Conservation (phyloP, 1,140 invertebrate genomes). For the Lucilia cuprina region DNA sequence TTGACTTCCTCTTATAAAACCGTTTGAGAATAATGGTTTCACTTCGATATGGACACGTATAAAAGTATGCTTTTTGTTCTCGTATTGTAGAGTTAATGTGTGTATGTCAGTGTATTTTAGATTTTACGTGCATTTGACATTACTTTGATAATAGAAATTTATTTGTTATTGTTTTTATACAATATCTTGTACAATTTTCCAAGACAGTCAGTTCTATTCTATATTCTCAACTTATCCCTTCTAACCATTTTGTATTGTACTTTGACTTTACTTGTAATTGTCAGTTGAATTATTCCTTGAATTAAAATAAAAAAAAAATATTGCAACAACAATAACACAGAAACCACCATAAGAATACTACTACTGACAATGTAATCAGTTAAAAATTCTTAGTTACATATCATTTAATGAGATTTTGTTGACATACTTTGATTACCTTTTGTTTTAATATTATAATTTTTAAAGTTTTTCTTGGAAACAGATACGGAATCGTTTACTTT, state of each 20-base stretch:
- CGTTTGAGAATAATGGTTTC: too few relatives aligned
- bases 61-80: not conserved
- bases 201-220: not conserved
- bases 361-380: not conserved
- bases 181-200: not conserved
- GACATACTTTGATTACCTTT: not conserved
- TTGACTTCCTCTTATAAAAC: too few relatives aligned
- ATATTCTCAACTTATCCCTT: not conserved
- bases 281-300: not conserved
- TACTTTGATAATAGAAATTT: conserved; percentile 28
- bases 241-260: not conserved
- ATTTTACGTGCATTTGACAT: conserved; percentile 32
- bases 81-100: not conserved
- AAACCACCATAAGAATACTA: too few relatives aligned
- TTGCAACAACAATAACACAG: not conserved
- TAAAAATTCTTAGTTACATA: not conserved
- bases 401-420: not conserved
- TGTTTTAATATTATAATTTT: not conserved
- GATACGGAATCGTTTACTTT: too few relatives aligned
- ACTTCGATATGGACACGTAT: conserved; percentile 1
- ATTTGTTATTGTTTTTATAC: conserved; percentile 15
- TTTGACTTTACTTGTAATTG: not conserved
- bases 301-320: not conserved
- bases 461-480: too few relatives aligned
- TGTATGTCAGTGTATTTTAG: not conserved